Evolutionary conservation across 1,140 invertebrate genomes (phyloP), one percentile per base, ranked within the genome.

Genomic region (Microvelia longipes): DNA sequence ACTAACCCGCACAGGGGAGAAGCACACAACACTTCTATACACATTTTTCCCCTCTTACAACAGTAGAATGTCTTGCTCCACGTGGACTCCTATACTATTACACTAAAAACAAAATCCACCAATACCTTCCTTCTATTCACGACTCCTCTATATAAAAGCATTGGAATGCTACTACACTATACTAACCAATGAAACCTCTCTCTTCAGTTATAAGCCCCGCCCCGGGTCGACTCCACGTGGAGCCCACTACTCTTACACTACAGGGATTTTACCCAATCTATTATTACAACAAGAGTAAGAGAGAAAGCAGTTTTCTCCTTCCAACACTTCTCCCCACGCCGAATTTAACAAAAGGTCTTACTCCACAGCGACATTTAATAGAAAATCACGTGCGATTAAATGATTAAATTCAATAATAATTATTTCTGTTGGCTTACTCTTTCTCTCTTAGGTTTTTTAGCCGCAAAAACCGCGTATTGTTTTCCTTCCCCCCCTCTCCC

Each of bases 61-160:
- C 68, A 73, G 69, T 29, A 28, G 35, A 19, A 11, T 50, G 5
- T 50, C 35, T 50, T 70, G 73, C 72, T 73, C 71, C 70, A 73
- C 75, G 74, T 75, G 73, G 70, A 75, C 71, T 73, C 70, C 63
- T 35, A 30, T 28, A 64, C 28, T 65, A 61, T 24, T 1, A 24
- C 19, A 69, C n/a, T 11, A 1, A 29, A 60, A 1, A 27, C 2
- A 2, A 62, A 25, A 50, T 19, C 35, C 5, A 50, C 35, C 35
- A 50, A 50, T 50, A 5, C 5, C 35, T 19, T 11, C 5, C 35
- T 19, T 50, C 35, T 5, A 5, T 50, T 50, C 35, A 50, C 35
- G 19, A 50, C 35, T 50, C 35, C 35, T 50, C 35, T 19, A 19
- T 50, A 50, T 50, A 50, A 50, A 50, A 50, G 35, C 35, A 11